phyloP scores from a whole-genome alignment of 2,797 vertebrate genomes.

The Champsocephalus esox region DNA sequence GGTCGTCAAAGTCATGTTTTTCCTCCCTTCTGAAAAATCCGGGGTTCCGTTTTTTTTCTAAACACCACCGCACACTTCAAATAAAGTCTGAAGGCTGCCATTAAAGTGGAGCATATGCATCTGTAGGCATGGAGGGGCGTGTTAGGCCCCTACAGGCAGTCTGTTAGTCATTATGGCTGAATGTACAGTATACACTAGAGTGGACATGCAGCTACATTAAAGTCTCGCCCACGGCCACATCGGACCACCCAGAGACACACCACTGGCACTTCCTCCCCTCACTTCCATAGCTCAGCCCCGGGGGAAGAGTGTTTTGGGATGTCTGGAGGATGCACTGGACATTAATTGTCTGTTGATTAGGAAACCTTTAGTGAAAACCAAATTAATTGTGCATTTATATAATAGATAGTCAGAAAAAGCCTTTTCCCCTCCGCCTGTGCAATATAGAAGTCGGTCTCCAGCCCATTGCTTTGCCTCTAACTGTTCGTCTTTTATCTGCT shows the following conservation, averaged over 20 bases:
- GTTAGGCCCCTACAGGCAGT: conserved; percentile 71
- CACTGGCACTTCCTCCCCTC: conserved; percentile 73
- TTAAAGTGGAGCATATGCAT: conserved; percentile 75
- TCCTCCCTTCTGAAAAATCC: conserved; percentile 39
- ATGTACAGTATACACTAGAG: conserved; percentile 78
- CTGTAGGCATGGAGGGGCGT: conserved; percentile 70
- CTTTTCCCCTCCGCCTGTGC: background rate
- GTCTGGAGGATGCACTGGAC: conserved; percentile 65
- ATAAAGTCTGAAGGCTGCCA: conserved; percentile 64
- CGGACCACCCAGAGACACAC: conserved; percentile 80
- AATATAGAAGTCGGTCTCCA: background rate
- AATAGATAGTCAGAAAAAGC: background rate
- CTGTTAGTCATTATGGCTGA: conserved; percentile 81
- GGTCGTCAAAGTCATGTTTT: conserved; percentile 33
- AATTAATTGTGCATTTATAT: background rate
- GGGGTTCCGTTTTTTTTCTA: background rate
- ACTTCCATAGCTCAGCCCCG: conserved; percentile 51
- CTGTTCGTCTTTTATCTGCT: conserved; percentile 6
- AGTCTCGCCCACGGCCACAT: conserved; percentile 74
- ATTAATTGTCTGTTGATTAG: conserved; percentile 63
- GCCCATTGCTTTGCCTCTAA: background rate
- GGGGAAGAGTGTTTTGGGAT: conserved; percentile 58
- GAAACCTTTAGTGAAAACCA: conserved; percentile 39
- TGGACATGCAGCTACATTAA: conserved; percentile 76
- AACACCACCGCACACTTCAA: conserved; percentile 54